Evolutionary conservation across 2,797 vertebrate genomes (phyloP).

Genomic region (Brachymystax lenok): DNA sequence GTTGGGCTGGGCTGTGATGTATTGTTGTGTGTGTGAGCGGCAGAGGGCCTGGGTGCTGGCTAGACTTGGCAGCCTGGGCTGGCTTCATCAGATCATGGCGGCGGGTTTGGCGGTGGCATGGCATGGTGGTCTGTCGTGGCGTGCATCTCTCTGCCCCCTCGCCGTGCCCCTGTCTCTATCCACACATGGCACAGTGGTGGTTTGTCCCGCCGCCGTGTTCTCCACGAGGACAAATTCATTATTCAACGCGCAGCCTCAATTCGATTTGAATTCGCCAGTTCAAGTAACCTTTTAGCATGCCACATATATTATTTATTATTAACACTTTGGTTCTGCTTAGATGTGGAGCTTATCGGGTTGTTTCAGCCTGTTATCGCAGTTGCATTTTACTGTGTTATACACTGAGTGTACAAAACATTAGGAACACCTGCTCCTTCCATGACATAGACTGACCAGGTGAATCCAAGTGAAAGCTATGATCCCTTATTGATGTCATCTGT

Average conservation of each 20-base stretch:
- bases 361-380: conserved; percentile 63
- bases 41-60: conserved; percentile 6
- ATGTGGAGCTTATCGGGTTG: conserved; percentile 70
- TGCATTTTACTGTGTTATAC: conserved; percentile 44
- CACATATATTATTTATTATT: conserved; percentile 74
- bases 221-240: conserved; percentile 76
- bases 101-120: conserved; percentile 36
- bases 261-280: conserved; percentile 77
- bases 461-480: no score
- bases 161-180: neutral
- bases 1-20: conserved; percentile 43
- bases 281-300: conserved; percentile 77
- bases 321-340: conserved; percentile 76
- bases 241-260: conserved; percentile 75
- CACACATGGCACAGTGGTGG: conserved; percentile 42
- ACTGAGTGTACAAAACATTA: no score
- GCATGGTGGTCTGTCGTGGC: neutral
- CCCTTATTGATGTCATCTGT: no score
- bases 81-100: conserved; percentile 60
- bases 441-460: no score
- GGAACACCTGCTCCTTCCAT: no score
- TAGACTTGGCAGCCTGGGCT: conserved; percentile 4
- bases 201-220: conserved; percentile 59
- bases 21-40: conserved; percentile 37
- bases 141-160: conserved; percentile 28